Evolutionary conservation across 1,140 invertebrate genomes (phyloP).

Genomic region (Druon quercuslanigerum): DNA sequence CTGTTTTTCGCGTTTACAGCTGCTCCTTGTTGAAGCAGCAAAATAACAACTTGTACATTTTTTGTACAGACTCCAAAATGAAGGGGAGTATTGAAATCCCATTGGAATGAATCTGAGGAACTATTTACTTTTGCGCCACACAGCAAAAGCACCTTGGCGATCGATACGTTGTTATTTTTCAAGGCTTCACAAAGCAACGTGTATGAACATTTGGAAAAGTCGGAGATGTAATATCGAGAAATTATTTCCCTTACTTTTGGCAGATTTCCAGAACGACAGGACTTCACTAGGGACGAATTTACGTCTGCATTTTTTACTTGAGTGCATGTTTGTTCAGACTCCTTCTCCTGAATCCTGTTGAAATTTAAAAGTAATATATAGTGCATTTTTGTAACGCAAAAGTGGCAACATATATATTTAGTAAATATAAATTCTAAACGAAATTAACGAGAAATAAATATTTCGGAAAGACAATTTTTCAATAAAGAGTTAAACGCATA

Average conservation of each 20-base stretch:
- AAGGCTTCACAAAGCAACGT: slow-evolving; percentile 51
- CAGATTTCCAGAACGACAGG: not conserved
- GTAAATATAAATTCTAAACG: too few relatives aligned
- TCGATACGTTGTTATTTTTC: slow-evolving; percentile 2
- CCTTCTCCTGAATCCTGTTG: too few relatives aligned
- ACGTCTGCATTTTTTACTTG: not conserved
- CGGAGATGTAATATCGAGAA: not conserved
- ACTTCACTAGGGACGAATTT: not conserved
- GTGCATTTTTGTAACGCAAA: too few relatives aligned
- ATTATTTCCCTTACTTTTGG: not conserved
- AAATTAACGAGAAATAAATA: too few relatives aligned
- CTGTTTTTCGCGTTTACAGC: slow-evolving; percentile 28
- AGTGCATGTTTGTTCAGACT: too few relatives aligned
- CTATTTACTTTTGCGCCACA: slow-evolving; percentile 61
- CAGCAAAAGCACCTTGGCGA: slow-evolving; percentile 36
- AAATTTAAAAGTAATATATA: too few relatives aligned
- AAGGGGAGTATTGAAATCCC: slow-evolving; percentile 45
- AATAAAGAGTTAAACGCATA: too few relatives aligned
- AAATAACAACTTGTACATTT: slow-evolving; percentile 78
- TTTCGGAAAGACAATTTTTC: too few relatives aligned
- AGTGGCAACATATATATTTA: too few relatives aligned
- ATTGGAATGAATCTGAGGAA: not conserved
- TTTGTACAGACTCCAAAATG: slow-evolving; percentile 52
- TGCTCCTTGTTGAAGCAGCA: slow-evolving; percentile 77
- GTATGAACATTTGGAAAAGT: not conserved